A percentile compares a stretch with the other conserved stretches of the same genome.
phyloP scores from a whole-genome alignment of 2,888 invertebrate species.

The Acronicta leporina region DNA sequence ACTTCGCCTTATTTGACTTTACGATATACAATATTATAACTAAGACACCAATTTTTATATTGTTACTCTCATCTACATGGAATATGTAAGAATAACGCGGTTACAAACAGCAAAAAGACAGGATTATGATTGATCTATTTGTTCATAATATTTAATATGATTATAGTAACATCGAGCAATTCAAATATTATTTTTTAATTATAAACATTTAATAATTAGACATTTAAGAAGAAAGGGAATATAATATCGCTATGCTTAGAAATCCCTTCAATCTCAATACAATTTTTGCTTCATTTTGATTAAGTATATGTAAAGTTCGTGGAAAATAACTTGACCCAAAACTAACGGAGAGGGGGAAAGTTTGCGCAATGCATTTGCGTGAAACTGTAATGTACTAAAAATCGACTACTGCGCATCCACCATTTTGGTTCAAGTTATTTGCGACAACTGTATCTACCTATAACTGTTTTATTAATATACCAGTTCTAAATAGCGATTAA shows the following conservation, averaged over 20 bases:
- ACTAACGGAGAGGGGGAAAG: no score
- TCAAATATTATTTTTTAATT: conserved; percentile 19
- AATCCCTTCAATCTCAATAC: conserved; percentile 37
- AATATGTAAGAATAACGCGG: conserved; percentile 9
- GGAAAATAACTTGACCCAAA: no score
- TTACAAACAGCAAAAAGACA: conserved; percentile 6
- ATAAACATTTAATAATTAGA: conserved; percentile 27
- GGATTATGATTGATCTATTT: conserved; percentile 22
- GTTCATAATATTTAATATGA: conserved; percentile 36
- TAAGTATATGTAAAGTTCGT: conserved; percentile 25
- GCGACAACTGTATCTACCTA: no score
- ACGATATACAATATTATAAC: conserved; percentile 43
- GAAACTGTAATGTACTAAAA: no score
- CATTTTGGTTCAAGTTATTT: no score
- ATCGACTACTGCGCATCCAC: no score
- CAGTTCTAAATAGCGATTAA: conserved; percentile 24
- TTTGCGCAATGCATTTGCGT: no score
- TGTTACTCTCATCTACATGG: conserved; percentile 19
- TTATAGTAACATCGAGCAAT: conserved; percentile 32
- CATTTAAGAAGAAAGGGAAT: conserved; percentile 23
- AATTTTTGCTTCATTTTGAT: conserved; percentile 49
- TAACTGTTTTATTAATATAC: conserved; percentile 19
- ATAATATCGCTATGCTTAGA: conserved; percentile 26
- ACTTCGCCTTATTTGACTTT: conserved; percentile 42
- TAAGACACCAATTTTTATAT: conserved; percentile 48